These are phyloP conservation scores for Choreutis nemorana DNA, from an alignment of 2,888 invertebrate species.

Conservation along the genomic window DNA sequence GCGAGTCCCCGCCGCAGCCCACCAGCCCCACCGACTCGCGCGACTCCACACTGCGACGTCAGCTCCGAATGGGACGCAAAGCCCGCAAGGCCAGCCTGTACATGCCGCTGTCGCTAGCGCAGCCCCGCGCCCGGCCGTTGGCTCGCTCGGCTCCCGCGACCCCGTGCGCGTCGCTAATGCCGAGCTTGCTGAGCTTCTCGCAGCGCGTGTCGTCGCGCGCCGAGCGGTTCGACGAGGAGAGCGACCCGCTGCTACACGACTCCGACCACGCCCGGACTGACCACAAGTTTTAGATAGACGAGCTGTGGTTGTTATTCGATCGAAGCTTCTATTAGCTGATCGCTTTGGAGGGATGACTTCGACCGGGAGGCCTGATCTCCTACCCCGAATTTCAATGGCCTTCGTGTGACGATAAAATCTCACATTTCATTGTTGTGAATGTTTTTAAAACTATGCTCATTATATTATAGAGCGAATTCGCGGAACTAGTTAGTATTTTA, in stretches of 20 bases:
- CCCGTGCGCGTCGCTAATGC: constrained; percentile 75
- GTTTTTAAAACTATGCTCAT: constrained; percentile 38
- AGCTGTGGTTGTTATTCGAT: too few species aligned
- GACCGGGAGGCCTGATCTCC: constrained; percentile 24
- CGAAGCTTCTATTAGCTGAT: too few species aligned
- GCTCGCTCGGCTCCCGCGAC: constrained; percentile 84
- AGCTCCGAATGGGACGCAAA: too few species aligned
- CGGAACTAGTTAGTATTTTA: constrained; percentile 24
- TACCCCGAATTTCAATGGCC: constrained; percentile 14
- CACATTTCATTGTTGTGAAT: constrained; percentile 44
- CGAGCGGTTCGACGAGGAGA: constrained; percentile 62
- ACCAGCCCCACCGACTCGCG: constrained; percentile 83
- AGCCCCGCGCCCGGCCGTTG: constrained; percentile 66
- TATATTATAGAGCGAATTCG: constrained; percentile 32
- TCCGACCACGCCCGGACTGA: constrained; percentile 32
- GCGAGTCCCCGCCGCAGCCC: constrained; percentile 77
- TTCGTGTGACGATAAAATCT: constrained; percentile 20
- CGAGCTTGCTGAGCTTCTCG: constrained; percentile 69
- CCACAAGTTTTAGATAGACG: constrained; percentile 40
- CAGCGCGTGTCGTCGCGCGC: constrained; percentile 55
- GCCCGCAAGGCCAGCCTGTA: constrained; percentile 73
- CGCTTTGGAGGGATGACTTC: constrained; percentile 8
- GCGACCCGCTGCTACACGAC: constrained; percentile 69
- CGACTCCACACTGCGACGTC: constrained; percentile 77
- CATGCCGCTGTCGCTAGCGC: constrained; percentile 67